phyloP scores from a whole-genome alignment of 2,113 vertebrate genomes.

The Channa maculata region DNA sequence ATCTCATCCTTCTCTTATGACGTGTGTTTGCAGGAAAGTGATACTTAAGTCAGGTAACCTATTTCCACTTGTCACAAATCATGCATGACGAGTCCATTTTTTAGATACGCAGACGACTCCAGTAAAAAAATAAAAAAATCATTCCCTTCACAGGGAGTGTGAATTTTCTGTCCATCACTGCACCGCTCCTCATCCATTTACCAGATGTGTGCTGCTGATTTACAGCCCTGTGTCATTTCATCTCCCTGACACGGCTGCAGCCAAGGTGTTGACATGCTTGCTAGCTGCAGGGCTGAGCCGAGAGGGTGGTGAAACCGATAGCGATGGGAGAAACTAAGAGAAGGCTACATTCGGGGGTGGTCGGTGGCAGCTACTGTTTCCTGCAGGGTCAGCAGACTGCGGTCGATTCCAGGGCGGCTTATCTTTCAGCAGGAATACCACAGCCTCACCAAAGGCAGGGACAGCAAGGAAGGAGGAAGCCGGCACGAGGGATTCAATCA shows the following conservation, averaged over 20 bases:
- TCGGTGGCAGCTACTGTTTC: conserved; percentile 35
- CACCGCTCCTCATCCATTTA: conserved; percentile 16
- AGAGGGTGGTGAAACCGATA: conserved; percentile 50
- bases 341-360: conserved; percentile 9
- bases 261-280: conserved; percentile 59
- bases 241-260: conserved; percentile 30
- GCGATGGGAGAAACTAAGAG: conserved; percentile 35
- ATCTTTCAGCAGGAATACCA: conserved; percentile 69
- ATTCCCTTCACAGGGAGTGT: conserved; percentile 11
- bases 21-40: conserved; percentile 5
- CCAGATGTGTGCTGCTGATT: conserved; percentile 57
- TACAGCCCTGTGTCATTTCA: conserved; percentile 55
- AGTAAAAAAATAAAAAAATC: conserved; percentile 30
- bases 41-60: conserved; percentile 7
- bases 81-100: conserved; percentile 6
- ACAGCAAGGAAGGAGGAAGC: conserved; percentile 16
- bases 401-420: conserved; percentile 54
- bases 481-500: not conserved
- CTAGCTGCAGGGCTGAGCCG: conserved; percentile 10
- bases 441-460: conserved; percentile 28
- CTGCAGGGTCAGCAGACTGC: conserved; percentile 69
- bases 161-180: conserved; percentile 34
- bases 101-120: conserved; percentile 25
- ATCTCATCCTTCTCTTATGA: not conserved
- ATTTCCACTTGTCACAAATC: conserved; percentile 37